Evolutionary conservation across 2,113 vertebrate species (phyloP), one percentile per base, ranked within the genome.

Genomic region (Myotis davidii): DNA sequence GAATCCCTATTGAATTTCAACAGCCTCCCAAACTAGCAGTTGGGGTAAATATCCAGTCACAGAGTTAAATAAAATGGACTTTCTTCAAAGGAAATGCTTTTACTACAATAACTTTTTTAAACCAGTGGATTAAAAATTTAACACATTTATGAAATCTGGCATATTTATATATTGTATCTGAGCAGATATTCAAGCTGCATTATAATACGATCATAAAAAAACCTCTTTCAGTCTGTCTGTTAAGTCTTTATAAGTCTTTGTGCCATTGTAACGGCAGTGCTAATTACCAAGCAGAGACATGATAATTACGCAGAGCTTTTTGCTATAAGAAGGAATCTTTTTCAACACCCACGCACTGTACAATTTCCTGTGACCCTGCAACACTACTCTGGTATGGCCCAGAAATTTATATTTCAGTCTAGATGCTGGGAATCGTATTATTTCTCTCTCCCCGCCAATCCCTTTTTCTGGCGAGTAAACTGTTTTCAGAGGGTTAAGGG

Each of bases 281-380:
- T 99, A 99, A 99, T 99, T 99, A 99, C 98, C 98, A 98, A 98
- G 98, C 98, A 99, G 99, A 99, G 98, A 98, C 98, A 99, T 97
- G 98, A 98, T 99, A 99, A 99, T 99, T 99, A 99, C 96, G 98
- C 97, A 98, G 98, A 98, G 98, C 98, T 99, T 99, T 99, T 99
- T 85, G 32, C 98, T 98, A 99, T 99, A 99, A 99, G 98, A 98
- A 98, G 98, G 98, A 98, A 98, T 98, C 98, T 98, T 98, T 98
- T 98, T 98, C 97, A 99, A 98, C 99, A 98, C 98, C 98, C 98
- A 98, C 97, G 82, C 91, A 77, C 92, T 97, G 97, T 92, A 96
- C 45, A 94, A 97, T 98, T 98, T 98, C 98, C 98, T 98, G 97
- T 98, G 98, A 98, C 99, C 98, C 98, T 96, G 45, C 90, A 98